Evolutionary conservation across 2,888 invertebrate genomes (phyloP).

Genomic region (Scrobipalpa costella): DNA sequence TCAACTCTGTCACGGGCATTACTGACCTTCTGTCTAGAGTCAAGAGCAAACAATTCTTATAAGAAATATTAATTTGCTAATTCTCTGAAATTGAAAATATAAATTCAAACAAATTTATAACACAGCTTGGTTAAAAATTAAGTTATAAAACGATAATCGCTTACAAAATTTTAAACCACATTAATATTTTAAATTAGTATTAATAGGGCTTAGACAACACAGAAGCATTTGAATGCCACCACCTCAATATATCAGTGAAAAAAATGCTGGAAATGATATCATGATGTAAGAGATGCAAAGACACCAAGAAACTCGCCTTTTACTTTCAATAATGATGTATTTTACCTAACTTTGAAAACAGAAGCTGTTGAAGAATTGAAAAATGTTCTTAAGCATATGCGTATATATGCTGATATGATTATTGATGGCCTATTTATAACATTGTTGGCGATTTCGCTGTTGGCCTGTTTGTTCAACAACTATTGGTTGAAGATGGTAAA

Average conservation of each 20-base stretch:
- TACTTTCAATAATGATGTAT: constrained; percentile 87
- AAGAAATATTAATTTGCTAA: too few relatives aligned
- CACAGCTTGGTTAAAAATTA: too few relatives aligned
- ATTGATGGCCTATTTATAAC: constrained; percentile 63
- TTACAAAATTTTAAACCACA: too few relatives aligned
- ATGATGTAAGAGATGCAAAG: constrained; percentile 82
- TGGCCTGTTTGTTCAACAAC: constrained; percentile 52
- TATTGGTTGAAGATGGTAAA: constrained; percentile 51
- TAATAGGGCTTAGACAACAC: constrained; percentile 83
- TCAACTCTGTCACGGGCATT: too few relatives aligned
- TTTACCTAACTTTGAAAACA: constrained; percentile 85
- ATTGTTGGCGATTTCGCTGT: constrained; percentile 55
- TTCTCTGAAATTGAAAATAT: too few relatives aligned
- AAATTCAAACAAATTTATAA: too few relatives aligned
- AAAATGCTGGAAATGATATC: constrained; percentile 84
- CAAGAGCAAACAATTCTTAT: too few relatives aligned
- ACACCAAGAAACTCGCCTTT: constrained; percentile 85
- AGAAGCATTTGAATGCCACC: constrained; percentile 82
- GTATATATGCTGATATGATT: constrained; percentile 50
- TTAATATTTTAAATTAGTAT: background rate
- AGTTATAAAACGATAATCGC: too few relatives aligned
- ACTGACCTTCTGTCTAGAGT: too few relatives aligned
- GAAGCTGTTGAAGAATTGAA: constrained; percentile 79
- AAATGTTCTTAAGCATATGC: constrained; percentile 62
- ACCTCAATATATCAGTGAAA: constrained; percentile 76